A percentile compares a stretch with the other conserved stretches of the same genome.
phyloP scores from a whole-genome alignment of 2,797 vertebrate genomes.

The Clarias fuscus region DNA sequence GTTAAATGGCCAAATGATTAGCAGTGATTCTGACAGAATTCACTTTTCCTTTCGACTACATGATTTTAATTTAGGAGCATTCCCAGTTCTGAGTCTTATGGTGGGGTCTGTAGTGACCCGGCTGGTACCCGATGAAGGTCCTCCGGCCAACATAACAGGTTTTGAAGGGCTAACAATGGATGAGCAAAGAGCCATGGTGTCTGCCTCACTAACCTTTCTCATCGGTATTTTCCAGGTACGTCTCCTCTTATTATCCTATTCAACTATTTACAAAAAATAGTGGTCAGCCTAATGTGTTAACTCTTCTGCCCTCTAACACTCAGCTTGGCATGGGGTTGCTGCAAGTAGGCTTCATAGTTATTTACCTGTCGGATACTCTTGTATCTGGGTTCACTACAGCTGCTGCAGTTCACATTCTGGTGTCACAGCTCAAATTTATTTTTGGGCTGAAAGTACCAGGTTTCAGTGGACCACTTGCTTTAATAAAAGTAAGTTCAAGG shows the following conservation, averaged over 20 bases:
- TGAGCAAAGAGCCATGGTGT: conserved; percentile 79
- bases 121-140: conserved; percentile 70
- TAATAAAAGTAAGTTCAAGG: conserved; percentile 84
- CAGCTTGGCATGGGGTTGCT: conserved; percentile 86
- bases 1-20: not conserved
- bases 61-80: conserved; percentile 78
- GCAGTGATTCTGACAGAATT: not conserved
- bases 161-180: conserved; percentile 69
- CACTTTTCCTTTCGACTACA: not conserved
- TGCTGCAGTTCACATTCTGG: conserved; percentile 89
- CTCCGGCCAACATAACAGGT: conserved; percentile 64
- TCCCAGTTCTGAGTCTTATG: conserved; percentile 93
- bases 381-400: conserved; percentile 95
- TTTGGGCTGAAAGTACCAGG: conserved; percentile 81
- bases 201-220: conserved; percentile 84
- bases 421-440: conserved; percentile 96
- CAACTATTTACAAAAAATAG: not conserved
- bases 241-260: not conserved
- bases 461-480: conserved; percentile 77
- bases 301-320: conserved; percentile 53
- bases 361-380: conserved; percentile 91
- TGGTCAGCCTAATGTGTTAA: not conserved
- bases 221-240: conserved; percentile 89
- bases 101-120: conserved; percentile 83
- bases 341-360: conserved; percentile 88